Percentiles rank a stretch among this genome's conserved stretches.
phyloP scores from a whole-genome alignment of 2,797 vertebrate species.

The Cetoscarus ocellatus region DNA sequence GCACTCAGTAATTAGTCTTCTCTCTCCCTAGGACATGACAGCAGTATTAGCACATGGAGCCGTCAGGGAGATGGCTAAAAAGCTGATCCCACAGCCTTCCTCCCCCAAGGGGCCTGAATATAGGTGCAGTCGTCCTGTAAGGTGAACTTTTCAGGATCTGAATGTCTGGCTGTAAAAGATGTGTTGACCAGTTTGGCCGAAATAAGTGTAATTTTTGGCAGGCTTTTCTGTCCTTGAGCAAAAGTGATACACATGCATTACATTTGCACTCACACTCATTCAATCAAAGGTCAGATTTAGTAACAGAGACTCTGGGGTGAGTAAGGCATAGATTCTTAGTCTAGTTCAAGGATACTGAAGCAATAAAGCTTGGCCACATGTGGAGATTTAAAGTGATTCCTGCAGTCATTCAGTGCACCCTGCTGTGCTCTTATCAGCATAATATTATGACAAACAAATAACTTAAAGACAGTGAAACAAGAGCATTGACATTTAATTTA shows the following conservation, averaged over 20 bases:
- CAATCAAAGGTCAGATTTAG: constrained; percentile 16
- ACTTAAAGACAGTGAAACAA: background rate
- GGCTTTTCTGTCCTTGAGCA: background rate
- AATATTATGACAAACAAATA: constrained; percentile 12
- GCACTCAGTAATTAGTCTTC: constrained; percentile 79
- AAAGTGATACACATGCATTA: background rate
- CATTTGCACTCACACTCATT: background rate
- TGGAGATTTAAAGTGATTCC: constrained; percentile 32
- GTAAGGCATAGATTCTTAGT: constrained; percentile 14
- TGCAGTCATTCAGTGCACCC: constrained; percentile 13
- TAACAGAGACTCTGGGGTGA: background rate
- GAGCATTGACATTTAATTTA: background rate
- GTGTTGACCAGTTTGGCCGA: constrained; percentile 32
- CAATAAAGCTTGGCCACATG: constrained; percentile 11
- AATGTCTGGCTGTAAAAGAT: constrained; percentile 36
- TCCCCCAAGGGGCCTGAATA: constrained; percentile 56
- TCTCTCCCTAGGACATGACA: constrained; percentile 77
- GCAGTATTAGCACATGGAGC: constrained; percentile 71
- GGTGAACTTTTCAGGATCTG: constrained; percentile 41
- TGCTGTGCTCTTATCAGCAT: constrained; percentile 23
- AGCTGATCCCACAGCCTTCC: constrained; percentile 71
- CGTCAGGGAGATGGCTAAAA: constrained; percentile 65
- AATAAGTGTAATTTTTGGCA: constrained; percentile 10
- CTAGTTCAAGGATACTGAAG: constrained; percentile 22
- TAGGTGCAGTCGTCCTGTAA: constrained; percentile 60